Base-by-base conservation (phyloP, 2,888 invertebrate genomes). In the Catocala fraxini region DNA sequence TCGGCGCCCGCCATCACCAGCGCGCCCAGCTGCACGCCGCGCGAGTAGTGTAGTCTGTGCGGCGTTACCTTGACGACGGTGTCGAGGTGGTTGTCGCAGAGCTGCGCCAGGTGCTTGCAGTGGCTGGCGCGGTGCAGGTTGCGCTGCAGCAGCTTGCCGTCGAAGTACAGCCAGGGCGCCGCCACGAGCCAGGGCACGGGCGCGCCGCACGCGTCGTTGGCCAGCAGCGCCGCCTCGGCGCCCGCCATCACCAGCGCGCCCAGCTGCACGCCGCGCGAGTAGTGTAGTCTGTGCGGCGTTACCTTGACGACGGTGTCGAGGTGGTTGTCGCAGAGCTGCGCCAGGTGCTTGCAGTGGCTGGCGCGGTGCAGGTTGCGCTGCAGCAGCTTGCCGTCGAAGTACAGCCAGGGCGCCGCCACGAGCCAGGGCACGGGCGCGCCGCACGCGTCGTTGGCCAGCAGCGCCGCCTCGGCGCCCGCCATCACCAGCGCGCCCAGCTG, bases 201-300 rank as follows among this genome's bases (percentile, higher is more conserved):
- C 47, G 98, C 98, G 57, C 98, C 98, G 89, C 98, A 98, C 4
- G 98, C 98, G 90, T 98, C 98, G 89, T 98, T 98, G 13, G 98
- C 98, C 70, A 98, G 93, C 59, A 98, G 92, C 1, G 98, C 98
- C 70, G 96, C 97, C 88, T 98, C 98, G 10, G 98, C 35, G 9
- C 7, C 35, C 6, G 9, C 35, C 35, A 39, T 7, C 35, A 39
- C 9, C 35, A 39, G 35, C 6, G 98, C 96, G 35, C 35, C 7
- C 9, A 9, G 35, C 35, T 39, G 9, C 35, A 39, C 9, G 7
- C 98, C 98, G 62, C 98, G 96, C 39, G 96, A 95, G 68, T 96
- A 3, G 25, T 25, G 25, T 39, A 9, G 25, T 25, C 35, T 39
- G 35, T 9, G 35, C 35, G 35, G 12, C 42, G 12, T 13, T 63